Evolutionary conservation across 2,888 invertebrate genomes (phyloP).

Genomic region (Malacosoma neustria): DNA sequence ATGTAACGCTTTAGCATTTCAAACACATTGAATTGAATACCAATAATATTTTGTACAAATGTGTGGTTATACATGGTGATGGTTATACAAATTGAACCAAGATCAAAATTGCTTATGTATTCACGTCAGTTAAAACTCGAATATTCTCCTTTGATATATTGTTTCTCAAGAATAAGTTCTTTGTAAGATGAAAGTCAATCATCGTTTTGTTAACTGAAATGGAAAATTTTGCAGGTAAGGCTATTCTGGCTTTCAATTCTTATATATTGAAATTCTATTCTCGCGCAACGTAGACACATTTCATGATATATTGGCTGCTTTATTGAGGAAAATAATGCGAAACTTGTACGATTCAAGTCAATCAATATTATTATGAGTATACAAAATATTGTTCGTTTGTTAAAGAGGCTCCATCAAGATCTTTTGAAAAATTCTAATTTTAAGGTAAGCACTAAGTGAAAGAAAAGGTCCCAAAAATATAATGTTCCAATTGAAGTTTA

Average conservation of each 20-base stretch:
- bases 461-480: too few relatives aligned
- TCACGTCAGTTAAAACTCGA: constrained; percentile 27
- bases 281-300: neutral
- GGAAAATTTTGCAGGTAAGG: neutral
- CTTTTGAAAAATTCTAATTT: too few relatives aligned
- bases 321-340: neutral
- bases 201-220: neutral
- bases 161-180: constrained; percentile 8
- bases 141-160: constrained; percentile 14
- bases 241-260: neutral
- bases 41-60: constrained; percentile 35
- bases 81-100: constrained; percentile 18
- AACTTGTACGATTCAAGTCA: too few relatives aligned
- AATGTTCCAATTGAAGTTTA: too few relatives aligned
- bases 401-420: too few relatives aligned
- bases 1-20: neutral
- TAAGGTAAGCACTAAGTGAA: too few relatives aligned
- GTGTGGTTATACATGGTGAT: constrained; percentile 25
- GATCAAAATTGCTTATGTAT: constrained; percentile 24
- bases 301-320: too few relatives aligned
- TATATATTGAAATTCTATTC: neutral
- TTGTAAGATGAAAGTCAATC: constrained; percentile 8
- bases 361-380: too few relatives aligned
- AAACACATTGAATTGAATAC: neutral
- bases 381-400: too few relatives aligned